Base-by-base conservation (phyloP, 2,797 vertebrate genomes). In the Anguilla anguilla region DNA sequence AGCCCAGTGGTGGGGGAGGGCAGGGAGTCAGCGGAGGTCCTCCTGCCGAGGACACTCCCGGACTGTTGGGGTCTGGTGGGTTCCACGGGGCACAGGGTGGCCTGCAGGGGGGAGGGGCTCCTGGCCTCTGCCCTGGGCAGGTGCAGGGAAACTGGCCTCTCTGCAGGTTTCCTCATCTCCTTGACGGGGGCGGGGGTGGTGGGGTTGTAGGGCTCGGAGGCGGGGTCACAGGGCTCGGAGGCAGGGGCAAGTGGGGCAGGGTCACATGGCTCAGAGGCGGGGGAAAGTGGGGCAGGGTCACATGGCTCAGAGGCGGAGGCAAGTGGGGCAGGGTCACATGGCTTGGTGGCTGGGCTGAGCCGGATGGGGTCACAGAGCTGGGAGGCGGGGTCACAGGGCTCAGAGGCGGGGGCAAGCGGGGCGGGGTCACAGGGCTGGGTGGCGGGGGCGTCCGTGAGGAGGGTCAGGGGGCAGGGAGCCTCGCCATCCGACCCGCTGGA, bases 401-500 rank as follows among this genome's bases (percentile, higher is more conserved):
- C 61, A 2, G 72, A 49, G 25, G 84, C 64, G 13, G 49, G 59
- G 49, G 22, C 0, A 2, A 64, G 28, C 17, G 7, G 2, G 17
- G 11, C 31, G 22, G 59, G 39, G 15, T 49, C 67, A 53, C 67
- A 77, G 39, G 25, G 72, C 0, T n/a, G 17, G 19, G 82, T 55
- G 22, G 51, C 28, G 3, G 69, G 84, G 1, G 69, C 31, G 1
- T 91, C 91, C 43, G 88, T 90, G 85, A 89, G 25, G 2, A 90
- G 72, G 0, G 86, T 57, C 2, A 69, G 5, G 1, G 89, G 88
- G 25, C 49, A 87, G 31, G 91, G 92, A 2, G 89, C 74, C 77
- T 95, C 94, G 22, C 90, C 89, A 87, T 95, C 94, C 0, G 94
- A 94, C 25, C 93, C 88, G 3, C 94, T 95, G 89, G 92, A 94